phyloP scores from a whole-genome alignment of 2,888 invertebrate species.

The Tipula confusa region DNA sequence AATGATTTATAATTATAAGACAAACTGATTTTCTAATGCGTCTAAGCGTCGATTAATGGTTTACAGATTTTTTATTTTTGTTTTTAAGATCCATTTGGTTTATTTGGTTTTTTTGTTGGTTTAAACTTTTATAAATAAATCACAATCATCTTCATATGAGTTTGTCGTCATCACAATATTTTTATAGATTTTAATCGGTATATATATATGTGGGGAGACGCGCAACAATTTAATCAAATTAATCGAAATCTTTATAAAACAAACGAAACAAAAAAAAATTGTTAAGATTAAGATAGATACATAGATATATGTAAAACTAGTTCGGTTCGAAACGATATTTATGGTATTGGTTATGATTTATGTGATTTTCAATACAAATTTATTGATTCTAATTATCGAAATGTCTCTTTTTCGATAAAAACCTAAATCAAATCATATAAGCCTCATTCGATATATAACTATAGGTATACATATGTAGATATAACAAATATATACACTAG shows the following conservation, averaged over 20 bases:
- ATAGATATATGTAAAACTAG: not conserved
- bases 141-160: conserved; percentile 20
- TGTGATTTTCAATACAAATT: conserved; percentile 20
- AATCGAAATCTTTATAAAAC: not conserved
- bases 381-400: not conserved
- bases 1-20: conserved; percentile 20
- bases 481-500: not conserved
- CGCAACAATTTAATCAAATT: conserved; percentile 20
- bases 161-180: conserved; percentile 25
- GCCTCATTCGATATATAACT: not conserved
- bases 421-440: not conserved
- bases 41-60: conserved; percentile 20
- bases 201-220: not conserved
- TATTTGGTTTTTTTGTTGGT: no score
- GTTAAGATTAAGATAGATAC: not conserved
- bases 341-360: not conserved
- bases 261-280: not conserved
- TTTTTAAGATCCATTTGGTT: not conserved
- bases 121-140: not conserved
- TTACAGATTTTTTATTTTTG: not conserved
- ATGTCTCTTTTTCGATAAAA: not conserved
- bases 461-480: no score
- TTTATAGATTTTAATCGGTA: conserved; percentile 25
- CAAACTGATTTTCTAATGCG: conserved; percentile 1
- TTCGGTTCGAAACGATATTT: not conserved